Conservation (phyloP, 2,888 invertebrate species). For the Slavum lentiscoides region DNA sequence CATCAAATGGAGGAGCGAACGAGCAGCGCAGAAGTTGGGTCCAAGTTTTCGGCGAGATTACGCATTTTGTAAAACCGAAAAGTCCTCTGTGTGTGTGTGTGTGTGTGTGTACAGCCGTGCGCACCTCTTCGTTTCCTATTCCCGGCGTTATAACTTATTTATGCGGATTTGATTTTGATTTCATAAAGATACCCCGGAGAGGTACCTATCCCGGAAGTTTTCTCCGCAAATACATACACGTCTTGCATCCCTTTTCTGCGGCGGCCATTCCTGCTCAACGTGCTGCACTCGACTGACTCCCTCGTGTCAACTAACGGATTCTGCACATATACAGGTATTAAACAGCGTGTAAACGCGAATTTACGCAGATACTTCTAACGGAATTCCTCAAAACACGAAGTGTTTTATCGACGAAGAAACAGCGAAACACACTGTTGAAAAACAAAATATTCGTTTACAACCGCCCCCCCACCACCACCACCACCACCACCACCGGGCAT, state of each 20-base stretch:
- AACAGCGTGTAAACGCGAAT: neutral
- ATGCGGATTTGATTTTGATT: slow-evolving; percentile 37
- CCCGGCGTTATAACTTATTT: slow-evolving; percentile 33
- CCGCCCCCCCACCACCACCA: too few relatives aligned
- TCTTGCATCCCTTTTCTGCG: neutral
- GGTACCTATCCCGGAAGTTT: slow-evolving; percentile 1
- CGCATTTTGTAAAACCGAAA: slow-evolving; percentile 16
- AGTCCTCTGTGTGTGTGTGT: neutral
- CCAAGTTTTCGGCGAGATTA: slow-evolving; percentile 27
- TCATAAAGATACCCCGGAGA: slow-evolving; percentile 34
- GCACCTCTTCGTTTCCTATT: slow-evolving; percentile 13
- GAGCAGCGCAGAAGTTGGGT: neutral
- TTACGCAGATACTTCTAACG: neutral
- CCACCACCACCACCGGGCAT: too few relatives aligned
- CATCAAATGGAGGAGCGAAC: neutral
- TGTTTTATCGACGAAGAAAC: neutral
- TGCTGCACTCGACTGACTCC: neutral
- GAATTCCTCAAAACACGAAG: too few relatives aligned
- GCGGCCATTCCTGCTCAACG: neutral
- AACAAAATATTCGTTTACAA: neutral
- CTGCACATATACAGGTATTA: neutral
- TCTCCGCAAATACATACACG: neutral
- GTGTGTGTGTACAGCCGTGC: neutral
- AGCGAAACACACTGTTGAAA: neutral
- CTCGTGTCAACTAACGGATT: neutral